These are phyloP conservation scores for Drosophila gunungcola DNA, from an alignment of 1,140 invertebrate species.

Conservation along the genomic window DNA sequence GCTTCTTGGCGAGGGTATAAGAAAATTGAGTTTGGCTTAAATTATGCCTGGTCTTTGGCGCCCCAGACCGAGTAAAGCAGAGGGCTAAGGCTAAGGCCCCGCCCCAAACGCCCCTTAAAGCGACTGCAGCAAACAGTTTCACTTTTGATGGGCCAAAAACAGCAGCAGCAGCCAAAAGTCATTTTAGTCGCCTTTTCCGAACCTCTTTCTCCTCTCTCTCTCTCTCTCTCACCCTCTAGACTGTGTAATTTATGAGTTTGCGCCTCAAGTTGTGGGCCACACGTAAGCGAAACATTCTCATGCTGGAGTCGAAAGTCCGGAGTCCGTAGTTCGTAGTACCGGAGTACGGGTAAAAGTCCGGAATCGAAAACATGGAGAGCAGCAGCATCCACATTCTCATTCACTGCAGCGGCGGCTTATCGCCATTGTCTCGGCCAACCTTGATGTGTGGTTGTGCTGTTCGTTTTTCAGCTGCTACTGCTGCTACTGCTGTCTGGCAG, in stretches of 20 bases:
- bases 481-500: slow-evolving; percentile 49
- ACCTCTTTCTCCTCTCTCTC: slow-evolving; percentile 7
- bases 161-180: slow-evolving; percentile 70
- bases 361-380: slow-evolving; percentile 13
- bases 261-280: slow-evolving; percentile 73
- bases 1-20: slow-evolving; percentile 10
- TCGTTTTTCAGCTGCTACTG: slow-evolving; percentile 14
- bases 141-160: slow-evolving; percentile 57
- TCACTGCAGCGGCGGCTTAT: slow-evolving; percentile 64
- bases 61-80: slow-evolving; percentile 30
- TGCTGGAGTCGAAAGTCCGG: neutral
- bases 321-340: neutral
- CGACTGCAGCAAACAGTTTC: slow-evolving; percentile 78
- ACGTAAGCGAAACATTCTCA: slow-evolving; percentile 49
- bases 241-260: slow-evolving; percentile 77
- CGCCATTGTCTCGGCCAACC: slow-evolving; percentile 66
- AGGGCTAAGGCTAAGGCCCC: slow-evolving; percentile 30
- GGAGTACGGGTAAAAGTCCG: slow-evolving; percentile 3
- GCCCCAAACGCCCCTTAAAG: slow-evolving; percentile 60
- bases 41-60: slow-evolving; percentile 61
- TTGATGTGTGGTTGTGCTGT: slow-evolving; percentile 23
- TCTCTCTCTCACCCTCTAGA: slow-evolving; percentile 1
- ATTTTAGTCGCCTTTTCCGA: slow-evolving; percentile 53
- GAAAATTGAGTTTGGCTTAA: slow-evolving; percentile 72
- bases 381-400: neutral